These are phyloP conservation scores for Neogobius melanostomus DNA, from an alignment of 2,113 vertebrate species.

Conservation along the genomic window DNA sequence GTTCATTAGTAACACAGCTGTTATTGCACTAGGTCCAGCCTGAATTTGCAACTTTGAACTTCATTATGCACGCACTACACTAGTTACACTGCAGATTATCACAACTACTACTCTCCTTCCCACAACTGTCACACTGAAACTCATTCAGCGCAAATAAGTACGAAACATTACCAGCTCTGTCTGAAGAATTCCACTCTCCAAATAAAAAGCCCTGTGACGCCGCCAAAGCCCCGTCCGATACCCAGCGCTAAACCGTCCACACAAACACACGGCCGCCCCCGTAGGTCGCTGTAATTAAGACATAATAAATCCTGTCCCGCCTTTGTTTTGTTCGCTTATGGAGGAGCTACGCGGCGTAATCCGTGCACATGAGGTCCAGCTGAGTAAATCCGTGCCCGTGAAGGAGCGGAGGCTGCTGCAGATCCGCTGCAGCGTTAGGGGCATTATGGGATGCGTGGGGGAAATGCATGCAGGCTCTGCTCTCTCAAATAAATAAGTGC, in stretches of 20 bases:
- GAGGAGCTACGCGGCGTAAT: slow-evolving; percentile 75
- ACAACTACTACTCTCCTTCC: not conserved
- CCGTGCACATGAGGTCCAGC: slow-evolving; percentile 76
- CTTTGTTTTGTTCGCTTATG: slow-evolving; percentile 66
- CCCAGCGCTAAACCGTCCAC: slow-evolving; percentile 38
- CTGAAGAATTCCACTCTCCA: slow-evolving; percentile 41
- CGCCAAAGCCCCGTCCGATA: slow-evolving; percentile 35
- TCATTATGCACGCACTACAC: no score
- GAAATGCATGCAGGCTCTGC: slow-evolving; percentile 51
- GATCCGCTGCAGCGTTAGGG: slow-evolving; percentile 55
- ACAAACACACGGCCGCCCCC: slow-evolving; percentile 68
- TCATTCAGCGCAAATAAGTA: slow-evolving; percentile 2
- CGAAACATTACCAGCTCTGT: slow-evolving; percentile 12
- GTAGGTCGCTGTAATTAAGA: slow-evolving; percentile 73
- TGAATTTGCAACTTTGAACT: not conserved
- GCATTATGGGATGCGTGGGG: slow-evolving; percentile 8
- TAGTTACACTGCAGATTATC: not conserved
- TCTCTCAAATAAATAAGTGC: slow-evolving; percentile 57
- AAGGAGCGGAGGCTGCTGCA: slow-evolving; percentile 57
- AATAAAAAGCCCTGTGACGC: slow-evolving; percentile 16
- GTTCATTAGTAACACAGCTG: no score
- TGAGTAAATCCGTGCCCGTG: slow-evolving; percentile 74
- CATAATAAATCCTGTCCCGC: slow-evolving; percentile 72
- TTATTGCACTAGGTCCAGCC: no score
- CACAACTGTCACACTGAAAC: not conserved